A percentile compares a stretch with the other conserved stretches of the same genome.
Conservation (phyloP, 1,140 invertebrate genomes). For the Brachionus paranguensis region DNA sequence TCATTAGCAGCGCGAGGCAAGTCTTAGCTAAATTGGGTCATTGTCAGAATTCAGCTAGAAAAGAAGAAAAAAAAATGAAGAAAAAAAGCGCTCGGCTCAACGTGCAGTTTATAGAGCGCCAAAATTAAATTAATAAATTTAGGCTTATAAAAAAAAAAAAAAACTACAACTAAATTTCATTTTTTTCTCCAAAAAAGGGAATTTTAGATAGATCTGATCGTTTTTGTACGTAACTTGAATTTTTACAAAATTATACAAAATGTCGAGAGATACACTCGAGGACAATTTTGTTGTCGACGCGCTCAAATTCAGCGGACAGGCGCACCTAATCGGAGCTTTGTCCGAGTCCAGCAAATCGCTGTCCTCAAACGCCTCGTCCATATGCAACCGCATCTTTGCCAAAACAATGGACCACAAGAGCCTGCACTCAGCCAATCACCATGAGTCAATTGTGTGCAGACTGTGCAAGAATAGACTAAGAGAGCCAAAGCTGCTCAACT, state of each 20-base stretch:
- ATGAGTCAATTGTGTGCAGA: constrained; percentile 45
- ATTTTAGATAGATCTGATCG: constrained; percentile 9
- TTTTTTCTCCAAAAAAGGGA: neutral
- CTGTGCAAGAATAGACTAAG: constrained; percentile 65
- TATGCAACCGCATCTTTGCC: neutral
- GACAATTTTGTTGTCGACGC: neutral
- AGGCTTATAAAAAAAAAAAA: neutral
- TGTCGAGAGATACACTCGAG: constrained; percentile 17
- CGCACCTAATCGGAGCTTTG: constrained; percentile 1
- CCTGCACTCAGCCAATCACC: constrained; percentile 39
- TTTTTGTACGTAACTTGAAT: neutral
- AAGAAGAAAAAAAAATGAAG: neutral
- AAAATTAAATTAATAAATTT: constrained; percentile 2
- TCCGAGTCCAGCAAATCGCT: constrained; percentile 31
- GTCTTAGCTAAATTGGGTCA: neutral
- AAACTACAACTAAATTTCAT: neutral
- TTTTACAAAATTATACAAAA: neutral
- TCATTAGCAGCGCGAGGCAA: neutral
- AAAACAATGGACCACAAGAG: neutral
- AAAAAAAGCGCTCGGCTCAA: neutral
- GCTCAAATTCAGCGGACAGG: neutral
- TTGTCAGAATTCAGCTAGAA: neutral
- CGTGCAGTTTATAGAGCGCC: neutral
- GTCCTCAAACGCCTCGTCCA: neutral
- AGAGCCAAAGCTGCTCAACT: constrained; percentile 74